phyloP scores from a whole-genome alignment of 2,113 vertebrate genomes.

The Dolichallabes microphthalmus region DNA sequence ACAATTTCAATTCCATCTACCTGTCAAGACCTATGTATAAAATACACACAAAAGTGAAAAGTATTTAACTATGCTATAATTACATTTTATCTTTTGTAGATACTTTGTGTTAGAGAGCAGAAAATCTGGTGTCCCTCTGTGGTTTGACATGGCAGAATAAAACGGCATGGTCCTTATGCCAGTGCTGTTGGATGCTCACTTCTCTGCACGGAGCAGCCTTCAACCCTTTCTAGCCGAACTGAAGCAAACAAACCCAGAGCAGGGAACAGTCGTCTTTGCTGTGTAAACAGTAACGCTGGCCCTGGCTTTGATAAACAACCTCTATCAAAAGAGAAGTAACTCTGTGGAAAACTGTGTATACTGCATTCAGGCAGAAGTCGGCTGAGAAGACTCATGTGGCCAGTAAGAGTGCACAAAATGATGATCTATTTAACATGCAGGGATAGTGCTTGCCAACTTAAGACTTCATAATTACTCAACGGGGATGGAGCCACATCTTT shows the following conservation, averaged over 20 bases:
- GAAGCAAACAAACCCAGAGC: constrained; percentile 27
- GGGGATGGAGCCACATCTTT: constrained; percentile 57
- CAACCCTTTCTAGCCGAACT: constrained; percentile 50
- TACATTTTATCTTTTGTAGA: not conserved
- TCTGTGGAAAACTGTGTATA: not conserved
- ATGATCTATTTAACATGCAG: constrained; percentile 39
- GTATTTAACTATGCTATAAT: constrained; percentile 26
- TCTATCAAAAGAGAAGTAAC: constrained; percentile 23
- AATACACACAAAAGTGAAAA: constrained; percentile 6
- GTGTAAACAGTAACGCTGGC: constrained; percentile 25
- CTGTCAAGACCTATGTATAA: not conserved
- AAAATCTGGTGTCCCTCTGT: constrained; percentile 12
- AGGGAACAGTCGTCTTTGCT: constrained; percentile 18
- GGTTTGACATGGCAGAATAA: constrained; percentile 23
- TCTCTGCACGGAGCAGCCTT: constrained; percentile 54
- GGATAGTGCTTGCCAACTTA: constrained; percentile 41
- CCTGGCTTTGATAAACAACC: constrained; percentile 9
- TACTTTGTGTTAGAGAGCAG: constrained; percentile 11
- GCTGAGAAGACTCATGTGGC: constrained; percentile 1
- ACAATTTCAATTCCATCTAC: constrained; percentile 50
- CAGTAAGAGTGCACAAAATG: constrained; percentile 4
- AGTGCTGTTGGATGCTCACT: constrained; percentile 40
- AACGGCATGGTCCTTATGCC: not conserved
- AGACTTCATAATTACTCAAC: constrained; percentile 60
- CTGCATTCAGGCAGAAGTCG: constrained; percentile 1